Evolutionary conservation across 2,797 vertebrate species (phyloP), one percentile per base, ranked within the genome.

Genomic region (Spondyliosoma cantharus): DNA sequence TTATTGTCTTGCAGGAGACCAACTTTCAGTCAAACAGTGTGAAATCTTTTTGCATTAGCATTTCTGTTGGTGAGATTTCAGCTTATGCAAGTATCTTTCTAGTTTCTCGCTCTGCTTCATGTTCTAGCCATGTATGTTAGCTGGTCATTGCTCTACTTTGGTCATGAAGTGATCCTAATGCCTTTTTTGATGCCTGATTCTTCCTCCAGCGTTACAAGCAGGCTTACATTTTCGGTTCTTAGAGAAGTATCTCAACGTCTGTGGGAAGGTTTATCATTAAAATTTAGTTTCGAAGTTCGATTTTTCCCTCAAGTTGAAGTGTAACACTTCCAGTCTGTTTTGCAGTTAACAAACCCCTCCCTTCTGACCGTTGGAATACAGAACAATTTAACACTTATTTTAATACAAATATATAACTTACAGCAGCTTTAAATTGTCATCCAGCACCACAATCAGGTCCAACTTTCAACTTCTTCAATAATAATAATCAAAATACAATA

Each of bases 1-100:
- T 22, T n/a, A 15, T 77, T 0, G 1, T 76, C 45, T 74, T 62
- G 61, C 13, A 29, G 25, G 54, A 57, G 57, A 57, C 32, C 50
- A 22, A 37, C n/a, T 72, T 25, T 64, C 49, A 32, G 0, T 74
- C 37, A 24, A 56, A 27, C n/a, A 3, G 42, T 43, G n/a, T 9
- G 8, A 71, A 49, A 46, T 50, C 45, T 29, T 48, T n/a, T 25
- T 42, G 17, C 56, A 3, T 59, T 52, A 37, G 29, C 46, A 15
- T 73, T n/a, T 37, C 17, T 25, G 25, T 29, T n/a, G 20, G 22
- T 57, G 16, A 53, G 61, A 49, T 42, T 7, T 7, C 6, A 54
- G 13, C 27, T n/a, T 60, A 17, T 48, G n/a, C 7, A 13, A 5
- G 20, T 16, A 5, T 17, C 11, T 64, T 57, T 67, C 4, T 32